These are phyloP conservation scores for Alouatta palliata DNA, from an alignment of 2,113 vertebrate species.

Conservation along the genomic window DNA sequence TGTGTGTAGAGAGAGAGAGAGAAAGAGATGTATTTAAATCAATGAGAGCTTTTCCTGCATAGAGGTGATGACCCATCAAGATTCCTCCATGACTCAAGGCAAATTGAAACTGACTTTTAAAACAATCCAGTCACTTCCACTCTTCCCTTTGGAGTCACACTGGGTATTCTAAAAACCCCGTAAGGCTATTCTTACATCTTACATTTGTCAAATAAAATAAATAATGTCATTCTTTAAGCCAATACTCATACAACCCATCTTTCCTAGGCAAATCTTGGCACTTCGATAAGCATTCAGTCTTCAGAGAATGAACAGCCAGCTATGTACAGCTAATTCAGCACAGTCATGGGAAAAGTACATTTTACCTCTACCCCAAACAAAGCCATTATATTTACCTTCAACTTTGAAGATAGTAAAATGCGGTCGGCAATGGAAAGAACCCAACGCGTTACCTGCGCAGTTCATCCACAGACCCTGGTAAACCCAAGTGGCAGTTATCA, in stretches of 20 bases:
- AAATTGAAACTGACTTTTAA: neutral
- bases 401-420: conserved; percentile 93
- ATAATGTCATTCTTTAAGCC: neutral
- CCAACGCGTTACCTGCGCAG: conserved; percentile 94
- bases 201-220: neutral
- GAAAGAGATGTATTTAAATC: neutral
- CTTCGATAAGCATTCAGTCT: neutral
- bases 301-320: neutral
- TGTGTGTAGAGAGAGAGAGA: no score
- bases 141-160: neutral
- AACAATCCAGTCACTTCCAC: neutral
- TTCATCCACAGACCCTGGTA: conserved; percentile 97
- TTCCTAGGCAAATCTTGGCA: neutral
- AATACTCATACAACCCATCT: neutral
- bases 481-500: conserved; percentile 96
- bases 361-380: neutral
- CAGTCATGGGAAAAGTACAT: neutral
- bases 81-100: neutral
- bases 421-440: conserved; percentile 93
- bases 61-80: neutral
- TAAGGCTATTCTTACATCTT: neutral
- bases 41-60: neutral
- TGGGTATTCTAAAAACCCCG: neutral
- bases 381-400: conserved; percentile 86
- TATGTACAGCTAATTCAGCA: no score